These are phyloP conservation scores for Rhineura floridana DNA, from an alignment of 2,113 vertebrate genomes.

Conservation along the genomic window DNA sequence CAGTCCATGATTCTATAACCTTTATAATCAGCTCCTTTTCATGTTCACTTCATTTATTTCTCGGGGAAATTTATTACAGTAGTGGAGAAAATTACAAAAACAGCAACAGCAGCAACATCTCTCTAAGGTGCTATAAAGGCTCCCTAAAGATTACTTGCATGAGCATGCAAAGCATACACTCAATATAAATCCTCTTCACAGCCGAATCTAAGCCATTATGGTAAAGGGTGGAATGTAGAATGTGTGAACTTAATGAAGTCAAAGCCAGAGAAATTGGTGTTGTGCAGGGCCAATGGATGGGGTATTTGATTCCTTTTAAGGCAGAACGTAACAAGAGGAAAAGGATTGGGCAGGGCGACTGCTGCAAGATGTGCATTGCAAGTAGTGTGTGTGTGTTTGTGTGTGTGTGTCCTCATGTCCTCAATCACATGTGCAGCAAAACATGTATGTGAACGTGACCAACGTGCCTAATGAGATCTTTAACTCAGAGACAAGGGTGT, in stretches of 20 bases:
- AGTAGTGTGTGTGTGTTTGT: no score
- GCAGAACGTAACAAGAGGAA: neutral
- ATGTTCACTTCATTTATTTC: neutral
- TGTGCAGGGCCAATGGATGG: neutral
- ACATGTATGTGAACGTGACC: no score
- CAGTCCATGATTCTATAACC: conserved; percentile 44
- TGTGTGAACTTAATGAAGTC: neutral
- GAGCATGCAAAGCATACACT: conserved; percentile 11
- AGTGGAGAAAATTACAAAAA: conserved; percentile 34
- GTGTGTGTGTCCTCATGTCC: no score
- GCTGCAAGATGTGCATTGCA: neutral
- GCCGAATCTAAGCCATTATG: conserved; percentile 17
- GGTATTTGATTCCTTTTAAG: neutral
- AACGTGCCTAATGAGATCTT: no score
- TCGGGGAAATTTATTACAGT: conserved; percentile 22
- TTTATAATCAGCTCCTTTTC: conserved; percentile 26
- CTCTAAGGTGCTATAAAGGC: conserved; percentile 40
- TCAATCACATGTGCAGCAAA: no score
- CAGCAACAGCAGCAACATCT: conserved; percentile 34
- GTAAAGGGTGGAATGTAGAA: conserved; percentile 12
- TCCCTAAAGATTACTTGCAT: conserved; percentile 39
- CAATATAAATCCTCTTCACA: neutral
- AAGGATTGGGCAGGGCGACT: no score
- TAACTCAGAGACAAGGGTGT: no score
- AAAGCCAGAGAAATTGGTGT: neutral